Evolutionary conservation across 1,140 invertebrate genomes (phyloP).

Genomic region (Tetranychus urticae): DNA sequence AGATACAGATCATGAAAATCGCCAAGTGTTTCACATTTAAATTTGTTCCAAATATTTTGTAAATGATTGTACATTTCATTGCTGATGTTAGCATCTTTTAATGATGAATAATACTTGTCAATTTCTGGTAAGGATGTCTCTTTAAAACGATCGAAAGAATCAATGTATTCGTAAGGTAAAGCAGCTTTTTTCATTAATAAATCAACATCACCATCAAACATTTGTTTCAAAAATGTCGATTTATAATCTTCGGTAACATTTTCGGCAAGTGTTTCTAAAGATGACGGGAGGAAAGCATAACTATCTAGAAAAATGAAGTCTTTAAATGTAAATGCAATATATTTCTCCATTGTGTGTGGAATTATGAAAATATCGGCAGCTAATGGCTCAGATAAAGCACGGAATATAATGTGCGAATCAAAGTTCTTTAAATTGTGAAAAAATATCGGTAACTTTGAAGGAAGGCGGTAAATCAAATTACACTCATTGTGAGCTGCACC

Average conservation of each 20-base stretch:
- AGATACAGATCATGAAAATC: background rate
- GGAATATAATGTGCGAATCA: background rate
- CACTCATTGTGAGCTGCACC: background rate
- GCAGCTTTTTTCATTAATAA: background rate
- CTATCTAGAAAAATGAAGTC: background rate
- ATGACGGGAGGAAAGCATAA: background rate
- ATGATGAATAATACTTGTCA: background rate
- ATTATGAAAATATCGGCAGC: background rate
- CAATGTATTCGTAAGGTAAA: background rate
- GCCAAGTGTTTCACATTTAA: background rate
- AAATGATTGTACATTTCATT: background rate
- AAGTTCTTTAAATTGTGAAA: background rate
- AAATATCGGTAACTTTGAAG: background rate
- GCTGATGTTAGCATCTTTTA: background rate
- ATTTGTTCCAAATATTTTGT: background rate
- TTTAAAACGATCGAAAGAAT: background rate
- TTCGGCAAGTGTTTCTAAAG: background rate
- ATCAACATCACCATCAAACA: background rate
- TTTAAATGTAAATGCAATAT: background rate
- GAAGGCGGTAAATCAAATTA: background rate
- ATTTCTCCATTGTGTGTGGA: background rate
- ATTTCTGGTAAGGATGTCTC: background rate
- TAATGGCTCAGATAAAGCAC: background rate
- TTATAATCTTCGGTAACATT: background rate
- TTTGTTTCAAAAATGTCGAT: background rate